Conservation (phyloP, 2,113 vertebrate genomes). For the Psephotus haematonotus region DNA sequence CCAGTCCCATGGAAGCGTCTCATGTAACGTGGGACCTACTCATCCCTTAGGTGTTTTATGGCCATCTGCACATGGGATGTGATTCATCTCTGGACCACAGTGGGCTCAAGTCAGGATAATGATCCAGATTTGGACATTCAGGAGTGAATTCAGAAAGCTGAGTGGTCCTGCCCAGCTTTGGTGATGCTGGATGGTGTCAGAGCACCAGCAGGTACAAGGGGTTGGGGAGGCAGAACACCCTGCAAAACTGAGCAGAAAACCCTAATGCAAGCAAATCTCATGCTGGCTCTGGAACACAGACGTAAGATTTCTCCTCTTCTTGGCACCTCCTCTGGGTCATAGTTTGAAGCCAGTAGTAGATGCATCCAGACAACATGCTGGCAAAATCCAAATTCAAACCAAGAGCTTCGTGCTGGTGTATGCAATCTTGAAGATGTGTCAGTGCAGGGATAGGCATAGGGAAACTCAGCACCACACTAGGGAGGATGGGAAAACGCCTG, state of each 20-base stretch:
- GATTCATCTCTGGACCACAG: background rate
- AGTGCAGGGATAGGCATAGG: background rate
- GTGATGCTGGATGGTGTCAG: background rate
- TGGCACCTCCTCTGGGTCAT: background rate
- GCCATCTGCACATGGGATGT: rapidly evolving
- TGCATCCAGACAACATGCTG: background rate
- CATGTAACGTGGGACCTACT: no score
- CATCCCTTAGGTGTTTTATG: background rate
- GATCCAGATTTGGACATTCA: background rate
- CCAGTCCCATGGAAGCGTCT: background rate
- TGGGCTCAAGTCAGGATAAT: background rate
- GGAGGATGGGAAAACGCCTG: background rate
- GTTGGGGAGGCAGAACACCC: background rate
- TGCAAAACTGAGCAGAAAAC: background rate
- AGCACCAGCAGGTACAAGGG: no score
- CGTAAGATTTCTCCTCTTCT: background rate
- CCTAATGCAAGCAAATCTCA: background rate
- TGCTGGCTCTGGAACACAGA: rapidly evolving
- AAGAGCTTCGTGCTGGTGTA: background rate
- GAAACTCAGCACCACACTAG: background rate
- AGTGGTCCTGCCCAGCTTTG: background rate
- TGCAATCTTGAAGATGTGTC: no score
- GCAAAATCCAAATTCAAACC: background rate
- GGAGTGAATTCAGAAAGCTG: background rate
- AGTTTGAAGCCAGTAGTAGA: background rate